Evolutionary conservation across 2,113 vertebrate species (phyloP), one percentile per base, ranked within the genome.

Genomic region (Psephotus haematonotus): DNA sequence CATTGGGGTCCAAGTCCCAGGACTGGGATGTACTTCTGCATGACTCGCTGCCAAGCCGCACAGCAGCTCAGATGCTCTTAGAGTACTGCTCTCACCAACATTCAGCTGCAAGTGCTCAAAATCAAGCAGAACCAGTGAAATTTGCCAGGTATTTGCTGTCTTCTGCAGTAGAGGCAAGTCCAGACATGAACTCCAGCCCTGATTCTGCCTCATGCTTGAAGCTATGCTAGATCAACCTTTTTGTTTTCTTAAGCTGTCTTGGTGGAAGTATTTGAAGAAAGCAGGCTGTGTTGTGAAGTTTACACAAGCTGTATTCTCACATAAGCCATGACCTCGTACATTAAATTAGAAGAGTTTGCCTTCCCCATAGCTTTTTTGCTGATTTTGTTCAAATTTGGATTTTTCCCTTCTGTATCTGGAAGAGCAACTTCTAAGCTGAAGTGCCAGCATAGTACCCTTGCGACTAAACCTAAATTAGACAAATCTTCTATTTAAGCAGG

Each of bases 11-110:
- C 14, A 7, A 11, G 35, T 68, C 33, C 17, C 33, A 28, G 47
- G 69, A 29, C 29, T 33, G 49, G 9, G 25, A 16, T 31, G 24
- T 19, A 3, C 1, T 12, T 37, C 46, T 28, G 41, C 27, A 1
- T 11, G 29, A 18, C 35, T 71, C 1, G 2, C 79, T 70, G 60
- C 13, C 17, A 13, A 43, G 37, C 71, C 0, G 0, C 14, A 19
- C 31, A 4, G 35, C 2, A 0, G 14, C 63, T 65, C 3, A 0
- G 29, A 20, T 44, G 15, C 43, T 37, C 13, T 24, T 37, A 20
- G 25, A 50, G 19, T 2, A 5, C 14, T 47, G 63, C 19, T 81
- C 15, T 47, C 25, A 47, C 25, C n/a, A n/a, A n/a, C n/a, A n/a
- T n/a, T n/a, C n/a, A n/a, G 28, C 43, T 60, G 63, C 27, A 47